These are phyloP conservation scores for Lycopodina hypogea DNA, from an alignment of 37 sponge, comb jelly and placozoan species.

Conservation along the genomic window DNA sequence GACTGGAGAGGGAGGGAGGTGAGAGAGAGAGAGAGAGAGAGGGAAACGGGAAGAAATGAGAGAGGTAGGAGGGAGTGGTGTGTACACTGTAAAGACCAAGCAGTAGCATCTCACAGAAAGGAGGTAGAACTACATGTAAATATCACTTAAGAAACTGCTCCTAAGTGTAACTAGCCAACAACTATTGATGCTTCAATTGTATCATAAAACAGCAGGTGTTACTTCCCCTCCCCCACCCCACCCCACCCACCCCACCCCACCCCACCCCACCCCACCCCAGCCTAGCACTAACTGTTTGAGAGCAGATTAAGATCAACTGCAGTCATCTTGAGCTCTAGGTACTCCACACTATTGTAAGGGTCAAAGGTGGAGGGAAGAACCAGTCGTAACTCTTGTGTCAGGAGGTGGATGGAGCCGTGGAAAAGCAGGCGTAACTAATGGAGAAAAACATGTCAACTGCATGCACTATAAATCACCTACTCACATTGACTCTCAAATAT, in stretches of 20 bases:
- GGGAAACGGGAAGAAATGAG: background rate
- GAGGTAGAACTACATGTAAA: background rate
- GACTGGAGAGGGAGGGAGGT: constrained; percentile 21
- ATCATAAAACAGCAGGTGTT: no score
- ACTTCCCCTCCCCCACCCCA: no score
- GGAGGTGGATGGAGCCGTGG: constrained; percentile 70
- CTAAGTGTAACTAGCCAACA: no score
- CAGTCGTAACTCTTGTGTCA: constrained; percentile 25
- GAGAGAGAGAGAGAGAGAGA: background rate
- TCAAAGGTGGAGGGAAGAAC: constrained; percentile 67
- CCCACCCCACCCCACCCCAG: no score
- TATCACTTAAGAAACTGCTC: no score
- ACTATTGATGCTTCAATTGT: no score
- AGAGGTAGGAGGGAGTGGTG: background rate
- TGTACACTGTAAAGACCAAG: background rate
- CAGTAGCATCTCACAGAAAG: background rate
- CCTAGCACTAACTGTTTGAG: constrained; percentile 35
- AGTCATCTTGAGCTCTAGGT: constrained; percentile 57
- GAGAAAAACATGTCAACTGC: background rate
- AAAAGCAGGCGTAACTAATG: constrained; percentile 65
- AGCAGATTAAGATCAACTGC: constrained; percentile 24
- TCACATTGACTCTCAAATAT: background rate
- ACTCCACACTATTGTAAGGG: constrained; percentile 83
- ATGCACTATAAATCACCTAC: background rate
- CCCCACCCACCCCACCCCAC: no score